Percentiles rank a stretch among this genome's conserved stretches.
Conservation (phyloP, 2,113 vertebrate species). For the Steatornis caripensis region DNA sequence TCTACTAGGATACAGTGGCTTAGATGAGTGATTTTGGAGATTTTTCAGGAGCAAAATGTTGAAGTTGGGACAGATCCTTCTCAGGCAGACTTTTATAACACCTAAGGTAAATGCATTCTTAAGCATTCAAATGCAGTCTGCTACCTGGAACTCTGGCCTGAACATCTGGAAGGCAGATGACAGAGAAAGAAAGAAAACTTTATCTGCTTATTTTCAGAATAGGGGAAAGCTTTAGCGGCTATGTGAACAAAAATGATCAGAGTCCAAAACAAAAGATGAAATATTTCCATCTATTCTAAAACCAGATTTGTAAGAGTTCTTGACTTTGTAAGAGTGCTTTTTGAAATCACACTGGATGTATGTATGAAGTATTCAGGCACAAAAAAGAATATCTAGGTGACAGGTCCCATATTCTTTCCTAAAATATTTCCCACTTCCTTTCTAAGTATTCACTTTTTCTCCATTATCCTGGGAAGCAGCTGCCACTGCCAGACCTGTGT, state of each 20-base stretch:
- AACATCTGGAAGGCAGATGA: slow-evolving; percentile 7
- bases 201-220: background rate
- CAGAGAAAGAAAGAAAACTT: background rate
- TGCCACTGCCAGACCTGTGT: background rate
- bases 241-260: background rate
- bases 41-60: background rate
- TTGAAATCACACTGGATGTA: background rate
- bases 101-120: background rate
- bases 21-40: background rate
- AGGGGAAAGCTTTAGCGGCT: background rate
- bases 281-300: background rate
- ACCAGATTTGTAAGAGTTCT: background rate
- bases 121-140: background rate
- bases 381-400: background rate
- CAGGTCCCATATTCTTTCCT: background rate
- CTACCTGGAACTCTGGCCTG: background rate
- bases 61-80: background rate
- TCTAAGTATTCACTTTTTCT: background rate
- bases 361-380: accelerated
- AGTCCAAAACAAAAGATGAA: background rate
- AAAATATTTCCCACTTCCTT: background rate
- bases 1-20: background rate
- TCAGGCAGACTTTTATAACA: background rate
- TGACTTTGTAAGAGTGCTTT: background rate
- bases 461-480: background rate